phyloP scores from a whole-genome alignment of 2,113 vertebrate genomes.

The Antigone vipio region DNA sequence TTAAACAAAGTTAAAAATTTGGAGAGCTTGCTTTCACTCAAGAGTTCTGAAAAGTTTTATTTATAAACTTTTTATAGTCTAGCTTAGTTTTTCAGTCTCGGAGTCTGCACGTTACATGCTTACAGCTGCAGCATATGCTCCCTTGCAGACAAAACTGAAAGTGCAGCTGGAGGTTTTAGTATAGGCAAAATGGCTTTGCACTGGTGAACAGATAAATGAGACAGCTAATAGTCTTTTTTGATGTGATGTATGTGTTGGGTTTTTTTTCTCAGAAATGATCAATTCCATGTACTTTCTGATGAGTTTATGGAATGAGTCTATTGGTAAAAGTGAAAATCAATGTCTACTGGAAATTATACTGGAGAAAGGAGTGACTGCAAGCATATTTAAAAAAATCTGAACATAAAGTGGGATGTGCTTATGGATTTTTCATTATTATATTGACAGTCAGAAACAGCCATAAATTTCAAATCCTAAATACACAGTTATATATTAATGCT shows the following conservation, averaged over 20 bases:
- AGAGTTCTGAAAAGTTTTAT: neutral
- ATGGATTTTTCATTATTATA: neutral
- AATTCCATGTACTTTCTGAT: neutral
- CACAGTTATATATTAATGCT: neutral
- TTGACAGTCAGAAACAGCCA: neutral
- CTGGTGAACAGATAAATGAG: neutral
- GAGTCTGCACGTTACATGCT: neutral
- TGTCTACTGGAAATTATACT: neutral
- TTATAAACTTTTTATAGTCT: neutral
- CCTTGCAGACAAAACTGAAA: neutral
- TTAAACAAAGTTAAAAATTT: neutral
- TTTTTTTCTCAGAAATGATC: neutral
- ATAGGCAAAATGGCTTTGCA: neutral
- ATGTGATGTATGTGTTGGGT: rapidly evolving
- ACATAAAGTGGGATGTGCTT: neutral
- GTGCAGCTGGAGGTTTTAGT: neutral
- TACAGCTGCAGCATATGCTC: neutral
- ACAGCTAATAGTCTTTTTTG: neutral
- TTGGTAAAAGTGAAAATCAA: neutral
- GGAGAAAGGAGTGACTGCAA: neutral
- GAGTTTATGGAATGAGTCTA: neutral
- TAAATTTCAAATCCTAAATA: neutral
- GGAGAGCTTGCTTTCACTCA: neutral
- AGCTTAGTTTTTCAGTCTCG: neutral
- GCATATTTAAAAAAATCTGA: neutral